Base-by-base conservation (phyloP, 2,797 vertebrate species). In the Sebastes minor region DNA sequence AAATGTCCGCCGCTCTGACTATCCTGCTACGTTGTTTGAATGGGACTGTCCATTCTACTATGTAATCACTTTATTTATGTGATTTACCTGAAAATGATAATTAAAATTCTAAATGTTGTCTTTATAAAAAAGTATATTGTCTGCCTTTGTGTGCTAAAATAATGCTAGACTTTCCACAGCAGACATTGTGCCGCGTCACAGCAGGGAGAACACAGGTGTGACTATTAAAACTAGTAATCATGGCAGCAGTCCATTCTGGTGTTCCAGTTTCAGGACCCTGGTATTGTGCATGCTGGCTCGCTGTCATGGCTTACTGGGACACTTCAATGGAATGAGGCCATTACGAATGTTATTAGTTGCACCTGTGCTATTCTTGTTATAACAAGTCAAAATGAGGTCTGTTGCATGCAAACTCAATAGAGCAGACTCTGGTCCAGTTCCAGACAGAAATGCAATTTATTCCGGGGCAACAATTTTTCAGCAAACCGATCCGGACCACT, bases 181-280 rank as follows among this genome's bases (percentile, higher is more conserved):
- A 61, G 23, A 82, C 49, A 33, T 74, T 81, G 61, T 60, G 59
- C 61, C 53, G 2, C 62, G 80, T 76, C 75, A 52, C 66, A 66
- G 78, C 55, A 69, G 73, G 56, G 77, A 60, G 78, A 74, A 62
- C 53, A 68, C 71, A 73, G 57, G 66, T 84, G 78, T 86, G 77
- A 83, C 65, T 75, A 84, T 86, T 87, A 78, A 60, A 83, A 71
- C 14, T 71, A 60, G 80, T 81, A 73, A 71, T 68, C 30, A 79
- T 63, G 33, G 66, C 72, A 67, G 52, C 63, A 30, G 80, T 83
- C 78, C 64, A 61, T 55, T 88, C 63, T 83, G 65, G 71, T 90
- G 75, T 60, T 85, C 78, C 63, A 82, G 49, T 80, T 91, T 59
- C 27, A 65, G 61, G 57, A 46, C 14, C 4, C 46, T 56, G 72